Conservation (phyloP, 2,113 vertebrate species). For the Urocitellus parryii region DNA sequence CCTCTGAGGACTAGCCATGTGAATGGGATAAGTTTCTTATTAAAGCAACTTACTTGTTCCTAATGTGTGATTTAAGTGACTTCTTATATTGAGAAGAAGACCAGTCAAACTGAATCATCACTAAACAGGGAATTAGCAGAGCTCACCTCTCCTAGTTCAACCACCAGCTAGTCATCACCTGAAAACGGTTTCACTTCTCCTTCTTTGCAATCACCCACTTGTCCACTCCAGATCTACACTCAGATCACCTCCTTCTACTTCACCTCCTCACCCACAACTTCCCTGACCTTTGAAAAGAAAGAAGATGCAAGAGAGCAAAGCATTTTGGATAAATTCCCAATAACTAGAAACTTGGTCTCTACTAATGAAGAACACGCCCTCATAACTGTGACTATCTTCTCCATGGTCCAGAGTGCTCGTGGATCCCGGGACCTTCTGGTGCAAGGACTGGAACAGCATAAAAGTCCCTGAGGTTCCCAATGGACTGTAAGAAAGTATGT, state of each 20-base stretch:
- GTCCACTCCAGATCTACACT: neutral
- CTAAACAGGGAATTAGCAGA: conserved; percentile 3
- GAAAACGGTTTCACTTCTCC: neutral
- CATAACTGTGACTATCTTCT: neutral
- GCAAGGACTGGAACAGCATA: neutral
- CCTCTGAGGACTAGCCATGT: conserved; percentile 74
- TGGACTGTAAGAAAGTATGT: neutral
- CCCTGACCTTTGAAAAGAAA: neutral
- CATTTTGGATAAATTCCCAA: neutral
- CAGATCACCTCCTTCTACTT: neutral
- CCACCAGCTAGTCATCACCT: neutral
- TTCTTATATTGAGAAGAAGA: conserved; percentile 38
- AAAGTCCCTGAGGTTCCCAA: neutral
- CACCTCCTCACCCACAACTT: neutral
- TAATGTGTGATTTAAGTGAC: neutral
- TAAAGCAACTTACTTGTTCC: neutral
- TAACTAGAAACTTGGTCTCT: neutral
- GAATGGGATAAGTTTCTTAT: neutral
- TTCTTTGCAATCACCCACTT: neutral
- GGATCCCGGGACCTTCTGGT: neutral
- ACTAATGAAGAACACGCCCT: neutral
- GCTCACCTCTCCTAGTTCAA: neutral
- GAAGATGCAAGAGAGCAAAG: neutral
- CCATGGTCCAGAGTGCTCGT: neutral
- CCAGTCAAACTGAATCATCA: neutral